A percentile compares a stretch with the other conserved stretches of the same genome.
Conservation (phyloP, 2,113 vertebrate species). For the Petromus typicus region DNA sequence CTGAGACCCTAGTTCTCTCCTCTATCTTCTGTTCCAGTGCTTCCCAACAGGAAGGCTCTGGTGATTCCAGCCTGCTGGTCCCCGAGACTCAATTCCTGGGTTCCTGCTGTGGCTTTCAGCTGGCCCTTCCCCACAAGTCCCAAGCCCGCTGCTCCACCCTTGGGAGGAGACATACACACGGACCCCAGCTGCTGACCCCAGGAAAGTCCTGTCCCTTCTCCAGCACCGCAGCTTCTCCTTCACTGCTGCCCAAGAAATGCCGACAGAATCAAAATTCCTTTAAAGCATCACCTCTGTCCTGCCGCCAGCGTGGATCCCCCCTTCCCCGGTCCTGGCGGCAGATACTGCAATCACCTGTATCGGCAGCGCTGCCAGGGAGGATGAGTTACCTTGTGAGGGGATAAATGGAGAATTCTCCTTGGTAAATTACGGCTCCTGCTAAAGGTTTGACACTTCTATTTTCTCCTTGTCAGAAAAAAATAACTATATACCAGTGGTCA, state of each 20-base stretch:
- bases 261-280: conserved; percentile 25
- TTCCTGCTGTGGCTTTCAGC: background rate
- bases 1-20: no score
- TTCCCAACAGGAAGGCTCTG: background rate
- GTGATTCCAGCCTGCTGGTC: background rate
- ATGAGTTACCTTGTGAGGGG: conserved; percentile 60
- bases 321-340: background rate
- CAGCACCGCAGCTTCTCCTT: background rate
- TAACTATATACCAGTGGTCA: conserved; percentile 67
- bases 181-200: background rate
- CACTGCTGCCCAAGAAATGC: conserved; percentile 7
- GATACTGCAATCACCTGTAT: background rate
- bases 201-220: background rate
- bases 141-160: background rate
- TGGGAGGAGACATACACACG: background rate
- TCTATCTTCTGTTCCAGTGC: background rate
- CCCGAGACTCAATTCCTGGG: background rate
- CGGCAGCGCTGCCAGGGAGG: background rate
- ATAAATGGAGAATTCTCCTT: conserved; percentile 68
- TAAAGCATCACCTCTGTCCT: background rate
- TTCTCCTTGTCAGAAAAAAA: conserved; percentile 77
- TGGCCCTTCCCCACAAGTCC: background rate
- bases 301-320: background rate
- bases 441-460: conserved; percentile 75
- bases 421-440: conserved; percentile 74